phyloP scores from a whole-genome alignment of 2,797 vertebrate species.

The Rhyacichthys aspro region DNA sequence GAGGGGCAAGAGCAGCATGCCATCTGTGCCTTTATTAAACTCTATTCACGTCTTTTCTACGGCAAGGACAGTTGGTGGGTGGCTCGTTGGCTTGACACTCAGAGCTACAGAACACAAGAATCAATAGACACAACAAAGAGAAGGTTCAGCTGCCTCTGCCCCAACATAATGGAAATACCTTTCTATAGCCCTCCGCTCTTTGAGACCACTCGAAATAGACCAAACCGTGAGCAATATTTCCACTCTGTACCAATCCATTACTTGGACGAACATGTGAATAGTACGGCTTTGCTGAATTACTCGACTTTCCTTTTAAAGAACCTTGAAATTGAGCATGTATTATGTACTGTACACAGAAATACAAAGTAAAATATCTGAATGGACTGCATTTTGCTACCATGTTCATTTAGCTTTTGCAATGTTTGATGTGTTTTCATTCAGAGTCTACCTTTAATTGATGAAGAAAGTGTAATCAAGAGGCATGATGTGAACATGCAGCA shows the following conservation, averaged over 20 bases:
- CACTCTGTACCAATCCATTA: constrained; percentile 17
- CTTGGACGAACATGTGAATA: constrained; percentile 9
- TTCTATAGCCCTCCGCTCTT: constrained; percentile 24
- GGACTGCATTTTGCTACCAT: too few species aligned
- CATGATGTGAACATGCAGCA: too few species aligned
- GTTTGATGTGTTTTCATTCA: too few species aligned
- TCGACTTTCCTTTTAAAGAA: too few species aligned
- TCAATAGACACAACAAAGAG: constrained; percentile 67
- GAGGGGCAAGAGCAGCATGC: constrained; percentile 48
- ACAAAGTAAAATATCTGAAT: too few species aligned
- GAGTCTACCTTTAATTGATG: too few species aligned
- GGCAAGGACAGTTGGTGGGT: constrained; percentile 69
- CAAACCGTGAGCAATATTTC: constrained; percentile 18
- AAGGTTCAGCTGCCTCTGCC: constrained; percentile 56
- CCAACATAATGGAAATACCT: constrained; percentile 58
- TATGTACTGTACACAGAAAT: too few species aligned
- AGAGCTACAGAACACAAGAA: constrained; percentile 51
- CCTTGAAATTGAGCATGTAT: too few species aligned
- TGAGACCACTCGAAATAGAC: constrained; percentile 13
- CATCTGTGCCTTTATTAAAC: constrained; percentile 69
- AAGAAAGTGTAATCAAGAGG: too few species aligned
- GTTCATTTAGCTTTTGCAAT: too few species aligned
- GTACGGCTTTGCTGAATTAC: too few species aligned
- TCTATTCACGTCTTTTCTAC: constrained; percentile 61
- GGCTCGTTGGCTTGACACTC: constrained; percentile 42